Evolutionary conservation across 1,140 invertebrate genomes (phyloP), one percentile per base, ranked within the genome.

Genomic region (Procambarus virginalis): DNA sequence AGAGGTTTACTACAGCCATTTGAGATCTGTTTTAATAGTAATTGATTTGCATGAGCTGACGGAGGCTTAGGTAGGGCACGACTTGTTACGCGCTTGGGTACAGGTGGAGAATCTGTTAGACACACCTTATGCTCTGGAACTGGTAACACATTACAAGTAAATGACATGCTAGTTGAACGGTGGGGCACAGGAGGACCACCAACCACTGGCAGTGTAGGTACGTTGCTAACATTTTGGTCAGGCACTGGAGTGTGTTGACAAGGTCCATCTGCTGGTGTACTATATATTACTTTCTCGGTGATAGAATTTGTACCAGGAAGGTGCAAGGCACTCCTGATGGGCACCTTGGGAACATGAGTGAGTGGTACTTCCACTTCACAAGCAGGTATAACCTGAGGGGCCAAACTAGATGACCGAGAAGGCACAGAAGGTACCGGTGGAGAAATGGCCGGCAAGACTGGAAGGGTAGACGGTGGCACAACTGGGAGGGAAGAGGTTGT

Each of bases 391-490:
- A 84, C 88, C 80, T 89, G 88, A 78, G 80, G 58, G 88, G 88
- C 88, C 88, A 89, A 84, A 78, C 88, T 89, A 84, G 81, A 84
- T 89, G 88, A 89, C 88, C 88, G 88, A 81, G 88, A 89, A 89
- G 88, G 88, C 88, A 89, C 88, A 84, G 45, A 84, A 81, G 88
- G 88, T 60, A 77, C 20, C 49, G 81, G 73, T 8, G 46, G 73
- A 60, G 88, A 49, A 49, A 81, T 70, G 82, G 88, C 51, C 75
- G 81, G 75, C 81, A 76, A 75, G 70, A 83, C 80, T 75, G 87
- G 68, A 49, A 76, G 80, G 79, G 87, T 75, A 58, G 80, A 34
- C 55, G 78, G 79, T 81, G 86, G 86, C 64, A 75, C 60, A 88
- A 46, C 64, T 88, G 86, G 64, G 49, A 75, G 60, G 58, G 79